Percentiles rank a stretch among this genome's conserved stretches.
Evolutionary conservation across 2,888 invertebrate species (phyloP).

Genomic region (Venustoraphidia nigricollis): DNA sequence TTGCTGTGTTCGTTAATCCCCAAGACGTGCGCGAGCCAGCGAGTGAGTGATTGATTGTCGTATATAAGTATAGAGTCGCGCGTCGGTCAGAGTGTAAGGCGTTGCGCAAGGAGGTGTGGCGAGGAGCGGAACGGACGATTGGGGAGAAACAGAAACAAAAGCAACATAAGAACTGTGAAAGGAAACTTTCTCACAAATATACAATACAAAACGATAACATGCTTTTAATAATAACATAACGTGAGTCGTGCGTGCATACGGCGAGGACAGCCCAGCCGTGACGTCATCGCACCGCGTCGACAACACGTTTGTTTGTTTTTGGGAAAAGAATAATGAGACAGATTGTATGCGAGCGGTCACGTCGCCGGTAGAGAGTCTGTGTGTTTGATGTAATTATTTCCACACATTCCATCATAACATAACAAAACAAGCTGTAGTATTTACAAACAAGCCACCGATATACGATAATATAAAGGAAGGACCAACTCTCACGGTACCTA

Average conservation of each 20-base stretch:
- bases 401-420: slow-evolving; percentile 22
- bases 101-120: background rate
- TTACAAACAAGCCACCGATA: slow-evolving; percentile 28
- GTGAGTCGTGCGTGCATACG: slow-evolving; percentile 6
- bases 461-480: slow-evolving; percentile 13
- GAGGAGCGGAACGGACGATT: slow-evolving; percentile 21
- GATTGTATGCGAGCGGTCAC: slow-evolving; percentile 6
- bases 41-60: background rate
- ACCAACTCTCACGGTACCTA: slow-evolving; percentile 25
- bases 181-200: slow-evolving; percentile 64
- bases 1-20: slow-evolving; percentile 12
- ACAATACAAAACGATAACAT: slow-evolving; percentile 39
- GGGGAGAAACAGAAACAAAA: slow-evolving; percentile 46
- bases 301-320: slow-evolving; percentile 19
- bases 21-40: background rate
- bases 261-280: slow-evolving; percentile 19
- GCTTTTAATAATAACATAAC: slow-evolving; percentile 24
- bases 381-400: too few species aligned
- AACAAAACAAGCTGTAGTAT: slow-evolving; percentile 38
- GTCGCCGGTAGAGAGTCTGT: too few species aligned
- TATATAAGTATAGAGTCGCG: background rate
- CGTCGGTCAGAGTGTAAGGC: slow-evolving; percentile 9
- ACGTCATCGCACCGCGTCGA: background rate
- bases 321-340: slow-evolving; percentile 8
- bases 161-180: slow-evolving; percentile 79